Evolutionary conservation across 2,113 vertebrate species (phyloP).

Genomic region (Phalacrocorax pelagicus): DNA sequence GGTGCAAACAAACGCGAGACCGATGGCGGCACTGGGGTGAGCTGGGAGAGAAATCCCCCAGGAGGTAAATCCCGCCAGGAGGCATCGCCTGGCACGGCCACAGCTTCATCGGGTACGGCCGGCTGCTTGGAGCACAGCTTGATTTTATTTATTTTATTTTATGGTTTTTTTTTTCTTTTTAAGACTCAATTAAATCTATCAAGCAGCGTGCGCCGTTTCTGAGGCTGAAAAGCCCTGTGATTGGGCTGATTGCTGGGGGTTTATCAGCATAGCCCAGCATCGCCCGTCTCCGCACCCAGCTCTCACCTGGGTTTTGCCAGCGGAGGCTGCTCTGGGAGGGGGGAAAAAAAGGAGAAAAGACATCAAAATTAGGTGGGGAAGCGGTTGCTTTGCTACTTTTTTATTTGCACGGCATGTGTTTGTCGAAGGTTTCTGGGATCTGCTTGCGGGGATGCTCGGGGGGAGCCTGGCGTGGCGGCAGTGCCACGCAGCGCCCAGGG

Average conservation of each 20-base stretch:
- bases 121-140: not conserved
- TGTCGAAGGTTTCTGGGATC: not conserved
- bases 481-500: not conserved
- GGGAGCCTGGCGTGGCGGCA: rapidly evolving
- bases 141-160: not conserved
- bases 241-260: not conserved
- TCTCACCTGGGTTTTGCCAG: not conserved
- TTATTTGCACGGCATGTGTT: rapidly evolving
- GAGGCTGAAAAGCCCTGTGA: not conserved
- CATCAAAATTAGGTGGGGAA: not conserved
- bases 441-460: not conserved
- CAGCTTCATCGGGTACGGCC: rapidly evolving
- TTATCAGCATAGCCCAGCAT: not conserved
- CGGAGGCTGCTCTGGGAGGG: not conserved
- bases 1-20: rapidly evolving
- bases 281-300: not conserved
- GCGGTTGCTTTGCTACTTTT: rapidly evolving
- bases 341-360: not conserved
- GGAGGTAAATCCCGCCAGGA: not conserved
- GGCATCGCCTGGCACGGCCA: not conserved
- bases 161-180: not conserved
- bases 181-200: not conserved
- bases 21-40: rapidly evolving
- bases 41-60: not conserved
- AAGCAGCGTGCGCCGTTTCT: not conserved